Percentiles rank a stretch among this genome's conserved stretches.
Conservation (phyloP, 2,797 vertebrate species). For the Aeoliscus strigatus region DNA sequence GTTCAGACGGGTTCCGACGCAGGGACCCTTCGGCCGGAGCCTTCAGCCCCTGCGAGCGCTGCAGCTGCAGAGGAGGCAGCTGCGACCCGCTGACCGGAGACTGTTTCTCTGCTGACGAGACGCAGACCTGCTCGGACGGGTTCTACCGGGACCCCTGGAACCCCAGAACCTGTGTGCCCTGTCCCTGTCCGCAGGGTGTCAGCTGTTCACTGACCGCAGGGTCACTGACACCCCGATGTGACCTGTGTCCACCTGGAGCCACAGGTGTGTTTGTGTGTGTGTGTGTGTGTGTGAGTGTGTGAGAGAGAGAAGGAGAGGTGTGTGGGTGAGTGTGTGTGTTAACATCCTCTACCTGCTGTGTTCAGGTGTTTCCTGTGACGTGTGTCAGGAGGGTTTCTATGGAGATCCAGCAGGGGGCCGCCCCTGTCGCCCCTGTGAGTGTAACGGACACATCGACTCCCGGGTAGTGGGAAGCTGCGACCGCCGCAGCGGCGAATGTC, state of each 20-base stretch:
- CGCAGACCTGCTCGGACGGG: constrained; percentile 71
- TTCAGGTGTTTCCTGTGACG: constrained; percentile 80
- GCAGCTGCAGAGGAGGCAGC: constrained; percentile 79
- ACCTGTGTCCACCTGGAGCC: constrained; percentile 77
- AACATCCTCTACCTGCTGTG: no score
- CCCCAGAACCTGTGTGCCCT: constrained; percentile 66
- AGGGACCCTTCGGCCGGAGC: constrained; percentile 58
- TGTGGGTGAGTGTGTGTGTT: no score
- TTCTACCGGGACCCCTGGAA: constrained; percentile 75
- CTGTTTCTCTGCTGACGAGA: constrained; percentile 87
- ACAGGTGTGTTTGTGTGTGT: constrained; percentile 69
- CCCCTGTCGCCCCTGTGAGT: constrained; percentile 79
- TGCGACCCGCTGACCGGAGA: constrained; percentile 90
- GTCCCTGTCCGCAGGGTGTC: constrained; percentile 76
- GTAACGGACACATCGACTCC: constrained; percentile 76
- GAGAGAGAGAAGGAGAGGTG: no score
- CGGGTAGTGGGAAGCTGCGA: constrained; percentile 77
- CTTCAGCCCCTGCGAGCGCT: constrained; percentile 80
- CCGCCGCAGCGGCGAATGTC: constrained; percentile 75
- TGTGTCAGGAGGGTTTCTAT: constrained; percentile 84
- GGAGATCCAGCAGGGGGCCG: constrained; percentile 75
- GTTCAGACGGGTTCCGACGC: constrained; percentile 80
- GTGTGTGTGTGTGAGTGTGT: no score
- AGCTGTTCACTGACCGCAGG: constrained; percentile 73
- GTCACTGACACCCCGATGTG: constrained; percentile 70